These are phyloP conservation scores for Lutraria lutraria DNA, from an alignment of 2,888 invertebrate genomes.

Conservation along the genomic window DNA sequence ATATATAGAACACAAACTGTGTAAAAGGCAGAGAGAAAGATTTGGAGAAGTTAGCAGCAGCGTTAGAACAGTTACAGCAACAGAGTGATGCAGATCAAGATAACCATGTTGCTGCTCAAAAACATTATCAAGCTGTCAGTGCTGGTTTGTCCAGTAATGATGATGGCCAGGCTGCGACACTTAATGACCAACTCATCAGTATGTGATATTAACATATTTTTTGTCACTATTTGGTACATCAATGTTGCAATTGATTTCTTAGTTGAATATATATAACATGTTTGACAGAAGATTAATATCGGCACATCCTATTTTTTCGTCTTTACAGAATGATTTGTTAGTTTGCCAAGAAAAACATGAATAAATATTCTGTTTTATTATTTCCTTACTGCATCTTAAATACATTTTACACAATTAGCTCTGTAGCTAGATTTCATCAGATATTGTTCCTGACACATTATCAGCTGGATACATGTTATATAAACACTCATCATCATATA, in stretches of 20 bases:
- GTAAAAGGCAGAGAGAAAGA: slow-evolving; percentile 89
- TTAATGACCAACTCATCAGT: slow-evolving; percentile 96
- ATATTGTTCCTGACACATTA: background rate
- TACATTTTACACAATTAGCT: no score
- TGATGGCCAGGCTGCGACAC: slow-evolving; percentile 92
- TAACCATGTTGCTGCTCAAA: slow-evolving; percentile 92
- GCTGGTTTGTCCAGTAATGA: slow-evolving; percentile 93
- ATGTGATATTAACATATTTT: slow-evolving; percentile 76
- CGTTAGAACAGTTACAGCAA: slow-evolving; percentile 91
- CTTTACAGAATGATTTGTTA: no score
- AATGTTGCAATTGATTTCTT: background rate
- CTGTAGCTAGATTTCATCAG: no score
- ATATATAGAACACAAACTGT: slow-evolving; percentile 88
- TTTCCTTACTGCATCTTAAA: no score
- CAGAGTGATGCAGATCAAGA: slow-evolving; percentile 90
- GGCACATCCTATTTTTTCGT: background rate
- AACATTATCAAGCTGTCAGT: slow-evolving; percentile 93
- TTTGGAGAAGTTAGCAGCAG: slow-evolving; percentile 87
- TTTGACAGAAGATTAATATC: background rate
- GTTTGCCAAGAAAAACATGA: no score
- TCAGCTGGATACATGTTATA: background rate
- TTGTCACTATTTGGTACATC: no score
- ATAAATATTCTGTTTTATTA: no score
- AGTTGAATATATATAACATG: background rate
- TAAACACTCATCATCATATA: background rate